Conservation (phyloP, 2,797 vertebrate species). For the Lophius americanus region DNA sequence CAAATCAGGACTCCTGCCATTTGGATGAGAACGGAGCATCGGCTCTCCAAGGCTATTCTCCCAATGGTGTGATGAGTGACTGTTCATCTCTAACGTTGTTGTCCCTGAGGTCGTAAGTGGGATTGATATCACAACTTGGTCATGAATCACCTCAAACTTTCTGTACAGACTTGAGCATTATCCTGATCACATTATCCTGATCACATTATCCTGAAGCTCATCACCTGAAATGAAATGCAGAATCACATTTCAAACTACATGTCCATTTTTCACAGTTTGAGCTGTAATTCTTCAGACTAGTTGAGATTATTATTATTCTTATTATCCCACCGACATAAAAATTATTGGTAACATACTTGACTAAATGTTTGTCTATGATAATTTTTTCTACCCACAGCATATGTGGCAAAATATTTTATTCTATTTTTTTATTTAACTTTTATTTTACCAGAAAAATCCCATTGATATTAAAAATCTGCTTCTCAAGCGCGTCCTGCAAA, state of each 20-base stretch:
- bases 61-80: conserved; percentile 7
- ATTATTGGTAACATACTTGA: too few relatives aligned
- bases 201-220: too few relatives aligned
- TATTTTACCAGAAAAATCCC: too few relatives aligned
- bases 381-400: too few relatives aligned
- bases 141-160: background rate
- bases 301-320: too few relatives aligned
- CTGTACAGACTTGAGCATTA: background rate
- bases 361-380: too few relatives aligned
- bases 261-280: background rate
- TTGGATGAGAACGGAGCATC: conserved; percentile 13
- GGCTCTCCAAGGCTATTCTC: conserved; percentile 8
- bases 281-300: background rate
- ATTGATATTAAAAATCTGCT: too few relatives aligned
- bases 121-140: background rate
- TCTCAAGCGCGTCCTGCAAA: too few relatives aligned
- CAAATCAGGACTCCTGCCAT: conserved; percentile 11
- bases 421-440: too few relatives aligned
- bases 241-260: background rate
- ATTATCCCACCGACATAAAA: too few relatives aligned
- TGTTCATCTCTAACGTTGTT: conserved; percentile 3
- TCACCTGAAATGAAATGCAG: background rate
- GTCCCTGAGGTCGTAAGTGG: background rate
- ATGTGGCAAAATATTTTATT: too few relatives aligned
- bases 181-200: too few relatives aligned